Conservation (phyloP, 2,113 vertebrate species). For the Todiramphus saurophagus region DNA sequence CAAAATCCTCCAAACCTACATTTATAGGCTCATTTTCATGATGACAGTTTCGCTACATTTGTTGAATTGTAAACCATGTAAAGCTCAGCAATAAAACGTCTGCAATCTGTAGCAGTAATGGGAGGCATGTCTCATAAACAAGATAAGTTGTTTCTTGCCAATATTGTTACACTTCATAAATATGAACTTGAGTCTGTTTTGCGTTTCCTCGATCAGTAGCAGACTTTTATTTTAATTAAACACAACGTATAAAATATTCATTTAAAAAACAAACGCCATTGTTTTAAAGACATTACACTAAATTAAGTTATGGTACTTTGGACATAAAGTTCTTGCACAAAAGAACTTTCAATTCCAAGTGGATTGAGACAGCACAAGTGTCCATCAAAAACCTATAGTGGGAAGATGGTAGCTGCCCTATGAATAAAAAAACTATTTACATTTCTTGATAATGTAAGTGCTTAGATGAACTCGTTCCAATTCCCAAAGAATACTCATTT, state of each 20-base stretch:
- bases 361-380: slow-evolving; percentile 65
- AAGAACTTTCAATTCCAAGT: slow-evolving; percentile 62
- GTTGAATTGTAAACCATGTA: slow-evolving; percentile 80
- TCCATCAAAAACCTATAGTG: slow-evolving; percentile 71
- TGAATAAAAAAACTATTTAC: slow-evolving; percentile 77
- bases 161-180: slow-evolving; percentile 83
- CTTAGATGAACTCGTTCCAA: slow-evolving; percentile 74
- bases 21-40: slow-evolving; percentile 71
- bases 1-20: neutral
- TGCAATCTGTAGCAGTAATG: slow-evolving; percentile 82
- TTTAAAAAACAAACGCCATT: slow-evolving; percentile 80
- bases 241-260: slow-evolving; percentile 82
- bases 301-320: slow-evolving; percentile 68
- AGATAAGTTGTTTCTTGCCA: slow-evolving; percentile 81
- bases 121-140: slow-evolving; percentile 82
- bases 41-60: slow-evolving; percentile 79
- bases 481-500: slow-evolving; percentile 68
- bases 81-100: slow-evolving; percentile 81
- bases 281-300: slow-evolving; percentile 75
- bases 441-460: slow-evolving; percentile 75
- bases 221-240: slow-evolving; percentile 86
- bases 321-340: slow-evolving; percentile 45
- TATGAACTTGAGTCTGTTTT: slow-evolving; percentile 76
- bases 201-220: slow-evolving; percentile 76
- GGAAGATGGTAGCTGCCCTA: slow-evolving; percentile 55